Evolutionary conservation across 2,888 invertebrate species (phyloP).

Genomic region (Muschampia plurimacula): DNA sequence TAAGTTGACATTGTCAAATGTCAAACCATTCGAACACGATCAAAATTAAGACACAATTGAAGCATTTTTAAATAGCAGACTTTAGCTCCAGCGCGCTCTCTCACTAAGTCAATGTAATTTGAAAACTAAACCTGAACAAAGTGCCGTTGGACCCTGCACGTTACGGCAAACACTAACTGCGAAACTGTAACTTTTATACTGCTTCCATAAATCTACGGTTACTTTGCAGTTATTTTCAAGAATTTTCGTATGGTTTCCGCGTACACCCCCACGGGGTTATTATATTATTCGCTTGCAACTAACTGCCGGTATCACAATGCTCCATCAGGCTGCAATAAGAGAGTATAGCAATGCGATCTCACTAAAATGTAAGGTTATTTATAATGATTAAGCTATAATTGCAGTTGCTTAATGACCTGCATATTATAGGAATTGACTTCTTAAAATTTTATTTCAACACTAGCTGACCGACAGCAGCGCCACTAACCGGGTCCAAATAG

Average conservation of each 20-base stretch:
- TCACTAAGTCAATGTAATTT: conserved; percentile 55
- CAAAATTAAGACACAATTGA: too few relatives aligned
- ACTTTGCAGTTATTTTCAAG: conserved; percentile 60
- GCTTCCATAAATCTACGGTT: conserved; percentile 64
- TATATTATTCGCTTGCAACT: conserved; percentile 20
- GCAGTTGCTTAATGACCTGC: too few relatives aligned
- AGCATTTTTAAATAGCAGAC: too few relatives aligned
- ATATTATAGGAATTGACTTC: too few relatives aligned
- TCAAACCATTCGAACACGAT: too few relatives aligned
- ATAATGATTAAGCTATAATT: background rate
- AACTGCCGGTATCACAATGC: conserved; percentile 2
- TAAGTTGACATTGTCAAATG: too few relatives aligned
- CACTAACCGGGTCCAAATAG: too few relatives aligned
- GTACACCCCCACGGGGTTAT: background rate
- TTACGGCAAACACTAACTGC: conserved; percentile 66
- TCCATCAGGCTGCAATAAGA: background rate
- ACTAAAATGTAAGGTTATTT: background rate
- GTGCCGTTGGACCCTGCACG: conserved; percentile 57
- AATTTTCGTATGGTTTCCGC: conserved; percentile 45
- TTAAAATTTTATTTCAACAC: too few relatives aligned
- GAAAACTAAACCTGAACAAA: conserved; percentile 53
- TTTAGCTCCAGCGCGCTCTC: background rate
- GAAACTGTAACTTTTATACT: conserved; percentile 69
- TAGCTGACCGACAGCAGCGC: too few relatives aligned
- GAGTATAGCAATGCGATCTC: background rate